phyloP scores from a whole-genome alignment of 2,113 vertebrate species.

The Oncorhynchus gorbuscha region DNA sequence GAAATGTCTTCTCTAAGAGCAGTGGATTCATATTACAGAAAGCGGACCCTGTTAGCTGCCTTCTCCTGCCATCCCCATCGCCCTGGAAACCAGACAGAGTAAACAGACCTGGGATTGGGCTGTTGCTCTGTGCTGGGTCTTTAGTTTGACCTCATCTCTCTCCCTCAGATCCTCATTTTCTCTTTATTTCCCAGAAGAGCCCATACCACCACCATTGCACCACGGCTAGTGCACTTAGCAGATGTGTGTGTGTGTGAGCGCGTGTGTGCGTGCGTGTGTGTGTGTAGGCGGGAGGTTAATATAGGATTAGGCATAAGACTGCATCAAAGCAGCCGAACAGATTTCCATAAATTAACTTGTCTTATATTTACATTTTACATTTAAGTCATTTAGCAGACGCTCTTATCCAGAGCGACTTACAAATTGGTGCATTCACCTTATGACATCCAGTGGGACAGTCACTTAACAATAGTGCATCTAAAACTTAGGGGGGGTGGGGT shows the following conservation, averaged over 20 bases:
- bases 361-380: too few relatives aligned
- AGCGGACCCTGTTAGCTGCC: conserved; percentile 6
- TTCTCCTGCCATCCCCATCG: conserved; percentile 42
- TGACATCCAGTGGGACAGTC: too few relatives aligned
- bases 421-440: too few relatives aligned
- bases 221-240: conserved; percentile 13
- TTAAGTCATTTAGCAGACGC: too few relatives aligned
- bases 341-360: conserved; percentile 70
- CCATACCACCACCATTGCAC: neutral
- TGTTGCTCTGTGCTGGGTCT: conserved; percentile 35
- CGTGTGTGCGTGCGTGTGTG: conserved; percentile 15
- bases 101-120: conserved; percentile 51
- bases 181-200: conserved; percentile 61
- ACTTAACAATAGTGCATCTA: too few relatives aligned
- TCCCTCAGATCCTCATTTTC: conserved; percentile 29
- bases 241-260: neutral
- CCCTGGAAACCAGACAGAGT: conserved; percentile 54
- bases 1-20: conserved; percentile 35
- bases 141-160: conserved; percentile 47
- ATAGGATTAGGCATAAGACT: conserved; percentile 45
- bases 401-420: too few relatives aligned
- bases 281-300: conserved; percentile 40
- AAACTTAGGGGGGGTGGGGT: too few relatives aligned
- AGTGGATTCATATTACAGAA: neutral
- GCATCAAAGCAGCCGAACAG: conserved; percentile 46